Evolutionary conservation across 2,113 vertebrate genomes (phyloP).

Genomic region (Eonycteris spelaea): DNA sequence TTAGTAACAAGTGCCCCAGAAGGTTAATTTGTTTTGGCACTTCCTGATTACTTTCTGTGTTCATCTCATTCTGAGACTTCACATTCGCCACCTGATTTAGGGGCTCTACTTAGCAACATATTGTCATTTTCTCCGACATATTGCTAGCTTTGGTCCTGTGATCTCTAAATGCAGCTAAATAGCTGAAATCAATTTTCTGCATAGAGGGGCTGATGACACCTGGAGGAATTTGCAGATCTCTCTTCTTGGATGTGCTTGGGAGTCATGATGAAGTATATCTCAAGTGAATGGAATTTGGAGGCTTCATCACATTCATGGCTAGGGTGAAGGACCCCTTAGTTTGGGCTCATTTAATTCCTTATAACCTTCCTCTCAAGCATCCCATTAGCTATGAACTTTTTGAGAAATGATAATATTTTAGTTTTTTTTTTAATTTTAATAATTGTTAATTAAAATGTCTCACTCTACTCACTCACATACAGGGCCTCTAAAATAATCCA

Average conservation of each 20-base stretch:
- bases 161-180: conserved; percentile 77
- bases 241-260: conserved; percentile 49
- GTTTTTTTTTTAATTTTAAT: neutral
- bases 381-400: neutral
- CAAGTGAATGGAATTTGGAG: neutral
- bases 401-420: neutral
- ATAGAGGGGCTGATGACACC: conserved; percentile 66
- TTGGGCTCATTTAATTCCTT: neutral
- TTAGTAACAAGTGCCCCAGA: conserved; percentile 68
- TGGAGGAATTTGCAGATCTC: conserved; percentile 67
- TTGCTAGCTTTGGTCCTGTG: conserved; percentile 73
- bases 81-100: conserved; percentile 71
- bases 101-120: conserved; percentile 62
- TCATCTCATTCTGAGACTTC: conserved; percentile 73
- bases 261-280: neutral
- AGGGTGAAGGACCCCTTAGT: neutral
- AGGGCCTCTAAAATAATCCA: neutral
- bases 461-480: neutral
- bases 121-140: conserved; percentile 59
- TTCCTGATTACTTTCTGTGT: conserved; percentile 66
- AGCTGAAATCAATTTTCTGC: conserved; percentile 78
- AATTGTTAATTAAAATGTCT: neutral
- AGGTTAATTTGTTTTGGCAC: conserved; percentile 76
- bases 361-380: neutral
- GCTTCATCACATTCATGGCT: neutral